Percentiles rank a stretch among this genome's conserved stretches.
phyloP scores from a whole-genome alignment of 1,140 invertebrate genomes.

The Ephestia elutella region DNA sequence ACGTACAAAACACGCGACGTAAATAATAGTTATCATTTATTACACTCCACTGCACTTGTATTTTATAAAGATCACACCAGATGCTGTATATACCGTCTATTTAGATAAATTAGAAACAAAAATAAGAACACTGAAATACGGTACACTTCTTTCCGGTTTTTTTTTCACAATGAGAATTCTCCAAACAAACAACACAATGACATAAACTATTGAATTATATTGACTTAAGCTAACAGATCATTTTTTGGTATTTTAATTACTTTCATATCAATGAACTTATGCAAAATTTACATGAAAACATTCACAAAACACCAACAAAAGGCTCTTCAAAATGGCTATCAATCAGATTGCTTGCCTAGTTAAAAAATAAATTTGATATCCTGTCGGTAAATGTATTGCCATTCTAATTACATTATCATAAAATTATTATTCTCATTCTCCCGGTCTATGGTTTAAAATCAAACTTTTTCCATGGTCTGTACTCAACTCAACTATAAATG shows the following conservation, averaged over 20 bases:
- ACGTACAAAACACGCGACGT: constrained; percentile 66
- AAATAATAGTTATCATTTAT: constrained; percentile 40
- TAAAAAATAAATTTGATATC: constrained; percentile 72
- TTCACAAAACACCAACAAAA: constrained; percentile 75
- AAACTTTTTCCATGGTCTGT: too few relatives aligned
- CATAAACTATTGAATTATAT: constrained; percentile 26
- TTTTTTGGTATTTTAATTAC: constrained; percentile 32
- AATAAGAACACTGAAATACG: constrained; percentile 47
- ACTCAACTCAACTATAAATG: too few relatives aligned
- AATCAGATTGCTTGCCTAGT: constrained; percentile 65
- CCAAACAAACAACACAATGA: constrained; percentile 55
- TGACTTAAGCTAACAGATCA: constrained; percentile 24
- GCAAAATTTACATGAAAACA: constrained; percentile 66
- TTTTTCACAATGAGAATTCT: constrained; percentile 62
- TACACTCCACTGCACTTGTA: constrained; percentile 22
- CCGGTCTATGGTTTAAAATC: constrained; percentile 19
- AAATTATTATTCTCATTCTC: neutral
- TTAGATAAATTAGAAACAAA: constrained; percentile 31
- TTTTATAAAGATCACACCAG: constrained; percentile 16
- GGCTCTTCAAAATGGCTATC: constrained; percentile 74
- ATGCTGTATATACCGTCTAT: constrained; percentile 23
- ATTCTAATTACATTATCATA: constrained; percentile 48
- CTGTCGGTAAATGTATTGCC: constrained; percentile 69
- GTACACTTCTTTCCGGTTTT: constrained; percentile 61
- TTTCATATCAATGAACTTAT: constrained; percentile 44